Percentiles rank a stretch among this genome's conserved stretches.
Conservation (phyloP, 2,888 invertebrate genomes). For the Tetragonisca angustula region DNA sequence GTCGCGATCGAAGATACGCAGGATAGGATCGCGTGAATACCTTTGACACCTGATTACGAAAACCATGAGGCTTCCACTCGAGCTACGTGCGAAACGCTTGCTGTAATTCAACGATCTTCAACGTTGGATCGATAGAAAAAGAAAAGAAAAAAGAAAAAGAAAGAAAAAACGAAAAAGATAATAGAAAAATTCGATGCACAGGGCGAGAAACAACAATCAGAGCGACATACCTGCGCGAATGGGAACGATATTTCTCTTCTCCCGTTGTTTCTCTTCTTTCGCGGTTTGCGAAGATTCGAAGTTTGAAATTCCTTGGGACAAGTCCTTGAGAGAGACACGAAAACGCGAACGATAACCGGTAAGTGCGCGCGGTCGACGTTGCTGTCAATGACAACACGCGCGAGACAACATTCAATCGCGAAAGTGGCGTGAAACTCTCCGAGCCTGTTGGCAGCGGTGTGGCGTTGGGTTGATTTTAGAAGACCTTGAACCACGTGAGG, state of each 20-base stretch:
- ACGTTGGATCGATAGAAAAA: neutral
- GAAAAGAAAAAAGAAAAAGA: neutral
- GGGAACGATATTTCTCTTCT: neutral
- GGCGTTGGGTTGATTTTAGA: conserved; percentile 68
- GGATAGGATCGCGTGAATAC: neutral
- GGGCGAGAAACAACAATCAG: neutral
- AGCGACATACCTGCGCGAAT: conserved; percentile 40
- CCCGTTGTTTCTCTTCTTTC: neutral
- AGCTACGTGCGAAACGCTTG: neutral
- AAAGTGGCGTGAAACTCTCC: conserved; percentile 45
- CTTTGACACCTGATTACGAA: neutral
- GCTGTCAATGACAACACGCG: conserved; percentile 48
- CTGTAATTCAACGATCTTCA: neutral
- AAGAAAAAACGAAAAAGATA: conserved; percentile 15
- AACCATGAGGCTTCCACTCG: neutral
- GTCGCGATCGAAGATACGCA: neutral
- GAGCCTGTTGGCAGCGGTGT: conserved; percentile 51
- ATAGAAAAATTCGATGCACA: conserved; percentile 25
- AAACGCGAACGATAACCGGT: conserved; percentile 4
- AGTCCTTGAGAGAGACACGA: neutral
- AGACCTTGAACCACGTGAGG: conserved; percentile 69
- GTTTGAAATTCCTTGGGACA: neutral
- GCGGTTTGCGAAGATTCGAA: neutral
- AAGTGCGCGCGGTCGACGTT: conserved; percentile 35
- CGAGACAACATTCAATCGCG: conserved; percentile 36